A percentile compares a stretch with the other conserved stretches of the same genome.
phyloP scores from a whole-genome alignment of 2,113 vertebrate genomes.

The Prochilodus magdalenae region DNA sequence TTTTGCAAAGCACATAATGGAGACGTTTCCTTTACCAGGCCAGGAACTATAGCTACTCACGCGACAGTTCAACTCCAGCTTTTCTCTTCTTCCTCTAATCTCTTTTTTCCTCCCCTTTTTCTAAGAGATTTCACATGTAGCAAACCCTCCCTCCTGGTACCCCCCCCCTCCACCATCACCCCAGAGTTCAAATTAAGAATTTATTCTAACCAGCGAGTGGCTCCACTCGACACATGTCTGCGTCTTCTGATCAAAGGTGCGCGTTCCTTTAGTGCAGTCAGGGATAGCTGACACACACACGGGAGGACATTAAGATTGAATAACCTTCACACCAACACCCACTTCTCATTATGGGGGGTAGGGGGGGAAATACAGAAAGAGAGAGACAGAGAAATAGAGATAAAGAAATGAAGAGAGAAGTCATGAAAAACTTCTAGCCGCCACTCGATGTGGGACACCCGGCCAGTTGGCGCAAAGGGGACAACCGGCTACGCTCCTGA shows the following conservation, averaged over 20 bases:
- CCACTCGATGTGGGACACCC: slow-evolving; percentile 28
- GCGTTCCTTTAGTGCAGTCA: slow-evolving; percentile 75
- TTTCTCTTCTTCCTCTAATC: not conserved
- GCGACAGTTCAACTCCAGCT: not conserved
- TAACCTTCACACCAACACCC: slow-evolving; percentile 79
- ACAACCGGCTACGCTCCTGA: not conserved
- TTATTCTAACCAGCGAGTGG: slow-evolving; percentile 79
- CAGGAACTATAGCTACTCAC: not conserved
- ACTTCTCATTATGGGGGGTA: slow-evolving; percentile 74
- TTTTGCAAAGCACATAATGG: not conserved
- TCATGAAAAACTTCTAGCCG: slow-evolving; percentile 45
- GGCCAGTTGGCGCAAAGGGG: not conserved
- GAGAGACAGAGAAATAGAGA: not conserved
- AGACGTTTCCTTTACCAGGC: not conserved
- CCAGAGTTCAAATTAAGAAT: slow-evolving; percentile 80
- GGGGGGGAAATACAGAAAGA: not conserved
- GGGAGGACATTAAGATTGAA: slow-evolving; percentile 82
- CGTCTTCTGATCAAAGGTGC: slow-evolving; percentile 79
- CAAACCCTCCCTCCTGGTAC: slow-evolving; percentile 17
- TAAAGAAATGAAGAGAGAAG: slow-evolving; percentile 21
- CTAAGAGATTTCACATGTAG: not conserved
- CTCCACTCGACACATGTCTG: slow-evolving; percentile 80
- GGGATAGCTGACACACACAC: slow-evolving; percentile 75
- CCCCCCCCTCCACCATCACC: slow-evolving; percentile 55
- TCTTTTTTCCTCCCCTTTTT: slow-evolving; percentile 28